These are phyloP conservation scores for Lineus longissimus DNA, from an alignment of 1,140 invertebrate genomes.

Conservation along the genomic window DNA sequence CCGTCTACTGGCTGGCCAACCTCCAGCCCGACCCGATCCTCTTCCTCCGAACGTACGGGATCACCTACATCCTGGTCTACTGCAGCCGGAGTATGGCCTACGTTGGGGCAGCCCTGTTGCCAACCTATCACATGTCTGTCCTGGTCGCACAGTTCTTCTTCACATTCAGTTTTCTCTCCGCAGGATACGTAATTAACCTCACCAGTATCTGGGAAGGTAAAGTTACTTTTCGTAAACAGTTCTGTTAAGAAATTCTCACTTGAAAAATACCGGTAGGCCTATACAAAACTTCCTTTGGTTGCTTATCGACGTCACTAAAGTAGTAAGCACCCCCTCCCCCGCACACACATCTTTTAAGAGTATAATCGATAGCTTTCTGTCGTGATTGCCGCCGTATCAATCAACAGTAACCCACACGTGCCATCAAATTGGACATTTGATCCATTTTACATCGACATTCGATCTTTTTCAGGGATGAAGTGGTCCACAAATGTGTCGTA, in stretches of 20 bases:
- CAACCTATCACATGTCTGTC: constrained; percentile 35
- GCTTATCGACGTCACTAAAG: too few relatives aligned
- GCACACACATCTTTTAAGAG: too few relatives aligned
- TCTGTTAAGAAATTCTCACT: background rate
- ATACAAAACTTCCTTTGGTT: too few relatives aligned
- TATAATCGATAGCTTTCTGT: background rate
- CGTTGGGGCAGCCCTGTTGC: constrained; percentile 33
- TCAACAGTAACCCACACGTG: too few relatives aligned
- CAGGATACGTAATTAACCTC: constrained; percentile 43
- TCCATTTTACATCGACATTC: too few relatives aligned
- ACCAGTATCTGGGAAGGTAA: constrained; percentile 41
- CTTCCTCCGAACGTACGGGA: constrained; percentile 32
- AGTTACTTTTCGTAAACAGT: background rate
- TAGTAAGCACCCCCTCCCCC: too few relatives aligned
- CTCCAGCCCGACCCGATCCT: constrained; percentile 25
- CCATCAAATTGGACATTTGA: too few relatives aligned
- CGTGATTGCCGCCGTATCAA: background rate
- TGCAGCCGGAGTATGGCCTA: constrained; percentile 37
- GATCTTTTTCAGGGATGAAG: constrained; percentile 27
- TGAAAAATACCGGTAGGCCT: background rate
- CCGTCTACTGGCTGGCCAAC: constrained; percentile 36
- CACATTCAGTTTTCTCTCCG: constrained; percentile 37
- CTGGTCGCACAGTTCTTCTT: constrained; percentile 39
- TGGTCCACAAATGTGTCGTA: constrained; percentile 41
- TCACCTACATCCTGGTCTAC: constrained; percentile 36